Conservation (phyloP, 1,140 invertebrate genomes). For the Papilio glaucus region DNA sequence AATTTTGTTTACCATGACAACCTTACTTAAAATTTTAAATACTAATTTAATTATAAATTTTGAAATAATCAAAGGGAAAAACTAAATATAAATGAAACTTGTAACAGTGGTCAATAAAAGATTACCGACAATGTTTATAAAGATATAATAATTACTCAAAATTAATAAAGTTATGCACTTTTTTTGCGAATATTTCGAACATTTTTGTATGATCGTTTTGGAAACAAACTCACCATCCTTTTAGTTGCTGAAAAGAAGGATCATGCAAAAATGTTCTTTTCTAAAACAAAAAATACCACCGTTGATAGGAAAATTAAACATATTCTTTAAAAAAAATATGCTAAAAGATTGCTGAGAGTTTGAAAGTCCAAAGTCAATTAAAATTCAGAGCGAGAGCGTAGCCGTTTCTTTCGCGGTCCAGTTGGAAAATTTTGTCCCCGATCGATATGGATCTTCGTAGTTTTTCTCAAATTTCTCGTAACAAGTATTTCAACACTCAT, state of each 20-base stretch:
- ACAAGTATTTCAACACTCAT: conserved; percentile 62
- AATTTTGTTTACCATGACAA: conserved; percentile 54
- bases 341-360: conserved; percentile 59
- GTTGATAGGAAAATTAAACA: conserved; percentile 19
- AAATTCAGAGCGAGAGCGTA: conserved; percentile 45
- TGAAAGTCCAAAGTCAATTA: conserved; percentile 60
- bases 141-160: neutral
- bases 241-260: conserved; percentile 75
- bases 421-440: conserved; percentile 67
- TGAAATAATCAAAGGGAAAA: neutral
- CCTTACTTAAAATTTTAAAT: conserved; percentile 52
- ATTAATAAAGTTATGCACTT: conserved; percentile 44
- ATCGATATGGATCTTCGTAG: conserved; percentile 78
- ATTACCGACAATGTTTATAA: conserved; percentile 52
- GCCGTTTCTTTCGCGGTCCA: conserved; percentile 68
- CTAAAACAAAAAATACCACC: neutral
- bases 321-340: conserved; percentile 37
- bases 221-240: conserved; percentile 76
- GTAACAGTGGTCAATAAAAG: conserved; percentile 48
- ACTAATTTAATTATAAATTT: conserved; percentile 4
- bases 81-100: neutral
- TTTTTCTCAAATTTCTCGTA: conserved; percentile 68
- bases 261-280: conserved; percentile 73
- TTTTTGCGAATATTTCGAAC: conserved; percentile 65
- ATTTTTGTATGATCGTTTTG: conserved; percentile 69